Evolutionary conservation across 2,797 vertebrate species (phyloP), one percentile per base, ranked within the genome.

Genomic region (Melanogrammus aeglefinus): DNA sequence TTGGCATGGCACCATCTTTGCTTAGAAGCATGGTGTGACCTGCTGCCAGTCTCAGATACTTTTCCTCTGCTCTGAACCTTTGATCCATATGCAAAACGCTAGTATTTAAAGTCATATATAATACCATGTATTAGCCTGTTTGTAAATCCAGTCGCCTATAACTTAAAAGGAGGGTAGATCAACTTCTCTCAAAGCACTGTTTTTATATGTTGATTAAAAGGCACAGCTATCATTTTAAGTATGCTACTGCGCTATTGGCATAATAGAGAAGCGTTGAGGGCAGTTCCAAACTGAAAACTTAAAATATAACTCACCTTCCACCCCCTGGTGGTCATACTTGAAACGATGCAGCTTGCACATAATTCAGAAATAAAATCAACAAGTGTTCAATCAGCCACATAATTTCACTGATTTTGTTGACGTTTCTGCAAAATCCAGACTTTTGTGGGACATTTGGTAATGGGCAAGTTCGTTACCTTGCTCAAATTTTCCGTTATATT

Each of bases 1-100:
- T 78, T 82, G 80, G 74, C 39, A 76, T 83, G 77, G 80, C 44
- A 24, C 31, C 74, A 79, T 79, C 73, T 39, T 88, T 81, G 80
- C 80, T 87, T 38, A 16, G 33, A 76, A 81, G 77, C 74, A 88
- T 86, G 84, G 84, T 75, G 83, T 78, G 78, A 81, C 82, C 77
- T 81, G 84, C 74, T 86, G 82, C 66, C 81, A 39, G n/a, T 24
- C 33, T 71, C 57, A 5, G n/a, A n/a, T 8, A n/a, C n/a, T 63
- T 24, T 9, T 24, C 57, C 57, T 9, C 57, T n/a, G 57, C 57
- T 63, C 57, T 24, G 21, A n/a, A 24, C 57, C 57, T 63, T 63
- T 63, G 57, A 63, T 63, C n/a, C 7, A 9, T n/a, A 21, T n/a
- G 57, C 21, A 44, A 21, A 63, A 63, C 57, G n/a, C 57, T 63